These are phyloP conservation scores for Plebejus melissa DNA, from an alignment of 2,888 invertebrate species.

Conservation along the genomic window DNA sequence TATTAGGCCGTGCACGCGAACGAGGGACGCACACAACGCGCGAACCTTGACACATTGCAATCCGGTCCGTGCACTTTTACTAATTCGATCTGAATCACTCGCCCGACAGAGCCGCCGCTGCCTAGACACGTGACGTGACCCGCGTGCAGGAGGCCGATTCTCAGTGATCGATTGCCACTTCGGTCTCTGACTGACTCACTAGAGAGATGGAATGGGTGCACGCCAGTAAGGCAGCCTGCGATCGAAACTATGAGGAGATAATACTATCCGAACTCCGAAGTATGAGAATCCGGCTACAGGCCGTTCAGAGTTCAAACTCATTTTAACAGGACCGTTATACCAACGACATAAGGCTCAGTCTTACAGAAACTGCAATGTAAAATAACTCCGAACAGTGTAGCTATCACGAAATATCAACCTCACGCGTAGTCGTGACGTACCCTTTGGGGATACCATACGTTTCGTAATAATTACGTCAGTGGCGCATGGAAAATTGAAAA, in stretches of 20 bases:
- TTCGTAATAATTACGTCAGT: not conserved
- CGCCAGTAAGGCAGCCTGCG: not conserved
- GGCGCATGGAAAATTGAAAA: not conserved
- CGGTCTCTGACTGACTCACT: not conserved
- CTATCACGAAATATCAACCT: not conserved
- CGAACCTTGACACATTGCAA: slow-evolving; percentile 61
- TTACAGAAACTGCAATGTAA: not conserved
- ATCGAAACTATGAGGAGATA: not conserved
- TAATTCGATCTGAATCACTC: slow-evolving; percentile 51
- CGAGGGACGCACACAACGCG: slow-evolving; percentile 45
- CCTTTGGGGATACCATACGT: not conserved
- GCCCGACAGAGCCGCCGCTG: slow-evolving; percentile 27
- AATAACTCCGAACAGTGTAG: not conserved
- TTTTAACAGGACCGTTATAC: not conserved
- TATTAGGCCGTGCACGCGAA: slow-evolving; percentile 5
- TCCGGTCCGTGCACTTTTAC: slow-evolving; percentile 59
- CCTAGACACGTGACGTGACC: slow-evolving; percentile 28
- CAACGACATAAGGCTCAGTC: not conserved
- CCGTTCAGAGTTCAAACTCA: not conserved
- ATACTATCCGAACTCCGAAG: not conserved
- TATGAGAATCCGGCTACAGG: not conserved
- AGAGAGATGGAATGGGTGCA: not conserved
- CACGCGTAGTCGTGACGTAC: slow-evolving; percentile 7
- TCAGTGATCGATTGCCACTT: not conserved
- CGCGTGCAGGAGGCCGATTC: not conserved